Percentiles rank a stretch among this genome's conserved stretches.
Conservation (phyloP, 1,140 invertebrate species). For the Dreissena rostriformis region DNA sequence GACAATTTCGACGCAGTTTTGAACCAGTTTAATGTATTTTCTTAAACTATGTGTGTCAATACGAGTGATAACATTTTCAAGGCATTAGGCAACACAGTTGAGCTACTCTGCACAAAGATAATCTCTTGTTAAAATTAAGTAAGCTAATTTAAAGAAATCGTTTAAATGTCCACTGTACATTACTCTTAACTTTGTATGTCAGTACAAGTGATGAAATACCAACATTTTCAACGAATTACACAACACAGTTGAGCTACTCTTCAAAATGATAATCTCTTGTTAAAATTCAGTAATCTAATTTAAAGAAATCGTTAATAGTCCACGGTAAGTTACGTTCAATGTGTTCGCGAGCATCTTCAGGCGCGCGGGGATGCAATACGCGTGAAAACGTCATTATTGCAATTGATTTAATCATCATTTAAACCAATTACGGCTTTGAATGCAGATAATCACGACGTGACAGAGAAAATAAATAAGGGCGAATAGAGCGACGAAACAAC, state of each 20-base stretch:
- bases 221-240: neutral
- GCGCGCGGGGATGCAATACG: neutral
- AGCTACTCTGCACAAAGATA: no score
- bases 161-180: no score
- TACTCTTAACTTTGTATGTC: no score
- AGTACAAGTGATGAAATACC: no score
- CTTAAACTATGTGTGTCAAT: no score
- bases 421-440: conserved; percentile 44
- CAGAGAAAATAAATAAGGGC: conserved; percentile 35
- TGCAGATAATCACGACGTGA: conserved; percentile 9
- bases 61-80: no score
- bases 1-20: no score
- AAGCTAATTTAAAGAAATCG: no score
- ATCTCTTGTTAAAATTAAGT: no score
- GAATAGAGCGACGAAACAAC: conserved; percentile 8
- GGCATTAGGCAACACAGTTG: no score
- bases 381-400: conserved; percentile 27
- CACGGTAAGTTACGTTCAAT: conserved; percentile 22
- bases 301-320: conserved; percentile 32
- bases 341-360: conserved; percentile 12
- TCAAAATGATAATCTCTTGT: neutral
- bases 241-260: neutral
- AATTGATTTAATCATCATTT: conserved; percentile 44
- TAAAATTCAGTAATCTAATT: conserved; percentile 17
- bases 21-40: no score